phyloP scores from a whole-genome alignment of 1,140 invertebrate species.

The Platyura marginata region DNA sequence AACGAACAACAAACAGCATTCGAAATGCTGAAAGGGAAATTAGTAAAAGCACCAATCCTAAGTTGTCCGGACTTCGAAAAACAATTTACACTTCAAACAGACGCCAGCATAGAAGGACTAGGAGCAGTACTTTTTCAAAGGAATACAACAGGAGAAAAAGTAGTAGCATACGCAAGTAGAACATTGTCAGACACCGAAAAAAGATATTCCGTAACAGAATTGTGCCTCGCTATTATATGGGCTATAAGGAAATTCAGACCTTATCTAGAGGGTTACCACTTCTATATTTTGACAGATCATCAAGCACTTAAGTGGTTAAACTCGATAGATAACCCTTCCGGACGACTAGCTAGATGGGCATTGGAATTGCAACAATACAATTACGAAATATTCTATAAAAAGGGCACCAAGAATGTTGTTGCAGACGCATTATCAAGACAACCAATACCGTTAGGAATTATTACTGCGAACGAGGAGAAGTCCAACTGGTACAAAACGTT shows the following conservation, averaged over 20 bases:
- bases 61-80: conserved; percentile 6
- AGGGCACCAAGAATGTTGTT: neutral
- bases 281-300: neutral
- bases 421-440: neutral
- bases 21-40: neutral
- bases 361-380: neutral
- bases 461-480: neutral
- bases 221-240: neutral
- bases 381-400: neutral
- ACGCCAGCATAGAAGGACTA: conserved; percentile 8
- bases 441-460: neutral
- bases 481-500: neutral
- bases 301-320: neutral
- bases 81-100: conserved; percentile 7
- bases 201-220: neutral
- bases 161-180: neutral
- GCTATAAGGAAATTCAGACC: neutral
- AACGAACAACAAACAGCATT: neutral
- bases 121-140: conserved; percentile 8
- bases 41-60: conserved; percentile 7
- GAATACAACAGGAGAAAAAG: too few relatives aligned
- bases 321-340: neutral
- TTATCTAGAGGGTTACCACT: neutral
- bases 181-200: neutral
- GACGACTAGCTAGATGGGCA: neutral